phyloP scores from a whole-genome alignment of 2,113 vertebrate genomes.

The Propithecus coquereli region DNA sequence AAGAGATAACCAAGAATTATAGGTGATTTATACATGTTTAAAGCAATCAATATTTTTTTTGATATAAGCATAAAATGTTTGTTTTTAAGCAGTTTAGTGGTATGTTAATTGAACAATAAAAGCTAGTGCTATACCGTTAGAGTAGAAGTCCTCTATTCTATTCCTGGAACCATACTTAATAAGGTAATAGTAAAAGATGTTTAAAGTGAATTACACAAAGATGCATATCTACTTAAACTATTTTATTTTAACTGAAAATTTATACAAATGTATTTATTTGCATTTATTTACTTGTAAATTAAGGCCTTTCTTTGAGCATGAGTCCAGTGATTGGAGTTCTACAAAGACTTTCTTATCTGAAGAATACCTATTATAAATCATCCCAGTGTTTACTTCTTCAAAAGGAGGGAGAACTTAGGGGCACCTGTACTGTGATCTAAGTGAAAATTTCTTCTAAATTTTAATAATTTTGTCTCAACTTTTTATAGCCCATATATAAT shows the following conservation, averaged over 20 bases:
- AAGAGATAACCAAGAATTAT: background rate
- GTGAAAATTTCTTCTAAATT: background rate
- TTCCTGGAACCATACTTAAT: background rate
- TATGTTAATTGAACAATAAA: background rate
- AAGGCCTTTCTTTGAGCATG: background rate
- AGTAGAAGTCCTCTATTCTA: background rate
- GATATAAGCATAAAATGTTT: background rate
- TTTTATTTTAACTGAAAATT: background rate
- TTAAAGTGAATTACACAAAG: background rate
- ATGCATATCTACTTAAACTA: background rate
- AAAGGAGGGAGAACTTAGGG: background rate
- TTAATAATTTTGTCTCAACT: background rate
- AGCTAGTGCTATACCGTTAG: background rate
- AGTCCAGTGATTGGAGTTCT: background rate
- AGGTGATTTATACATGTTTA: background rate
- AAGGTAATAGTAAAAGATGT: background rate
- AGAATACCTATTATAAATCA: background rate
- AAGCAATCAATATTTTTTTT: background rate
- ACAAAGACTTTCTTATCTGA: background rate
- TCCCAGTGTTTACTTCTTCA: background rate
- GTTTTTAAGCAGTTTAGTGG: background rate
- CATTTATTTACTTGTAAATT: background rate
- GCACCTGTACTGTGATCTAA: background rate
- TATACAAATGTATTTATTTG: constrained; percentile 5
- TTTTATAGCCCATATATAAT: background rate